Conservation (phyloP, 2,797 vertebrate species). For the Cephalopachus bancanus region DNA sequence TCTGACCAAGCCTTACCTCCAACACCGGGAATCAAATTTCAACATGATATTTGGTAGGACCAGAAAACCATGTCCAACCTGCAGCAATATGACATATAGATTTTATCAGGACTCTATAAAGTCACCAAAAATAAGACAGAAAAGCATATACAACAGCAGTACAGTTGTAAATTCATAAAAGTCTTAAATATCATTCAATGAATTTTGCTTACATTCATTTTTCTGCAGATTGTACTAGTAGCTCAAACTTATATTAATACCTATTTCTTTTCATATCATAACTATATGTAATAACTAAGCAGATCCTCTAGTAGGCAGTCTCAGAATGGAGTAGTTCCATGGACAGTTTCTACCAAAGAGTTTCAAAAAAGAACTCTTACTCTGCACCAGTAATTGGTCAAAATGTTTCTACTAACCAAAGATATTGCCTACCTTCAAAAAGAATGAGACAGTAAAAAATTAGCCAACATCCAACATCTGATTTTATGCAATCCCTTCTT, state of each 20-base stretch:
- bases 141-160: not conserved
- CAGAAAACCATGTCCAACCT: not conserved
- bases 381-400: not conserved
- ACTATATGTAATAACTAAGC: not conserved
- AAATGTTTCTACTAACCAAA: not conserved
- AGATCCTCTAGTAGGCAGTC: not conserved
- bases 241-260: not conserved
- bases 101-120: not conserved
- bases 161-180: constrained; percentile 1
- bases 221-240: not conserved
- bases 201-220: not conserved
- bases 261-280: not conserved
- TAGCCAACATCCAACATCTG: not conserved
- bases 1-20: not conserved
- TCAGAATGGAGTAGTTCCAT: not conserved
- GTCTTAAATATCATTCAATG: not conserved
- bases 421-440: constrained; percentile 15
- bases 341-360: not conserved
- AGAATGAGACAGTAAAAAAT: not conserved
- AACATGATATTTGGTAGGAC: not conserved
- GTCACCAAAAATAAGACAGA: not conserved
- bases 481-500: not conserved
- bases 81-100: not conserved
- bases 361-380: not conserved
- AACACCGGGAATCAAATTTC: not conserved